Evolutionary conservation across 2,888 invertebrate species (phyloP).

Genomic region (Dyspetes luteomarginatus): DNA sequence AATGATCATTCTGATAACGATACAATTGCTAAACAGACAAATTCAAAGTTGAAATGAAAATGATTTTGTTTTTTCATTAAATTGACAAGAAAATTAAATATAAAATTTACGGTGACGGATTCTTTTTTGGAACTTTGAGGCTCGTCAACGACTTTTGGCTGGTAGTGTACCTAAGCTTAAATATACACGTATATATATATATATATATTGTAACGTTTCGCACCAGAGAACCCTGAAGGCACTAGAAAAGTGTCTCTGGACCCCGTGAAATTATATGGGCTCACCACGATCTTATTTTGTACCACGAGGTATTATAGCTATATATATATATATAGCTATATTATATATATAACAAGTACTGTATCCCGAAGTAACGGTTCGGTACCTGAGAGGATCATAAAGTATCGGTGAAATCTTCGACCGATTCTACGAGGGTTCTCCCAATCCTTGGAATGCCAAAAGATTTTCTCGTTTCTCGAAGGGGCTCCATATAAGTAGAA

Average conservation of each 20-base stretch:
- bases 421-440: constrained; percentile 24
- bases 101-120: too few relatives aligned
- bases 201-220: not conserved
- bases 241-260: not conserved
- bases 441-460: not conserved
- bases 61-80: too few relatives aligned
- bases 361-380: constrained; percentile 31
- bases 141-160: too few relatives aligned
- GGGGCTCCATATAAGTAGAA: not conserved
- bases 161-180: too few relatives aligned
- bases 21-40: too few relatives aligned
- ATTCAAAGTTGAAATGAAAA: too few relatives aligned
- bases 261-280: constrained; percentile 39
- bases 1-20: too few relatives aligned
- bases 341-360: too few relatives aligned
- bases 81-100: too few relatives aligned
- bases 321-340: too few relatives aligned
- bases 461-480: constrained; percentile 29
- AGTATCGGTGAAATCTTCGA: constrained; percentile 19
- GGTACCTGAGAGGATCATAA: constrained; percentile 50
- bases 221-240: not conserved
- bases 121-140: too few relatives aligned
- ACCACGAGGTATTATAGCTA: not conserved
- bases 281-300: constrained; percentile 28
- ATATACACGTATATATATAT: too few relatives aligned